Base-by-base conservation (phyloP, 2,113 vertebrate species). In the Mus pahari region DNA sequence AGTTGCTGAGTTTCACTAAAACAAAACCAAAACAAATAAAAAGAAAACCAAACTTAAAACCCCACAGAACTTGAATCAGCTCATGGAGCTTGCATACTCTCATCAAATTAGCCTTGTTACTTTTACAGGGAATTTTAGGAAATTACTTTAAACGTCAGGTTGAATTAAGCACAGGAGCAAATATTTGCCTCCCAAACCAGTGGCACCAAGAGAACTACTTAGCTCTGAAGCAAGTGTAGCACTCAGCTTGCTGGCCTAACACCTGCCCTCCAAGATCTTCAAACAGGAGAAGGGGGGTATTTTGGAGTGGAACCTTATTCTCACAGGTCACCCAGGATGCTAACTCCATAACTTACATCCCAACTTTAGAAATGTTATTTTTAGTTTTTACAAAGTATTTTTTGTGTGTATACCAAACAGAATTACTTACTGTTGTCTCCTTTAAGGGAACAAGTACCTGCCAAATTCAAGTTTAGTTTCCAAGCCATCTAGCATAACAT, bases 401-500 rank as follows among this genome's bases (percentile, higher is more conserved):
- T 66, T 66, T 70, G 66, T 71, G 33, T 71, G 5, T 71, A 5
- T n/a, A 19, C 8, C 50, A 81, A 48, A 74, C 70, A 45, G 48
- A 96, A 71, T 91, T 64, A 93, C 48, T 74, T 75, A 81, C 6
- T 62, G 55, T 39, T 82, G 16, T 82, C 4, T 4, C 17, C 12
- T 70, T 87, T 73, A 88, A 92, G 64, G 8, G 20, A 22, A 94
- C 90, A 73, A 68, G 33, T 64, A 3, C 11, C 55, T 90, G 75
- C 42, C 39, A 96, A 84, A 86, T 36, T 86, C 16, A 64, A 88
- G 36, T 58, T 90, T 86, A 90, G 7, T 60, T 96, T 94, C 75
- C 90, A 60, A 16, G 62, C 5, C 14, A 20, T 58, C 75, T 91
- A 73, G 28, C 79, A 90, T 66, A 86, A 81, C 24, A 50, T 9